Evolutionary conservation across 2,113 vertebrate genomes (phyloP).

Genomic region (Corvus hawaiiensis): DNA sequence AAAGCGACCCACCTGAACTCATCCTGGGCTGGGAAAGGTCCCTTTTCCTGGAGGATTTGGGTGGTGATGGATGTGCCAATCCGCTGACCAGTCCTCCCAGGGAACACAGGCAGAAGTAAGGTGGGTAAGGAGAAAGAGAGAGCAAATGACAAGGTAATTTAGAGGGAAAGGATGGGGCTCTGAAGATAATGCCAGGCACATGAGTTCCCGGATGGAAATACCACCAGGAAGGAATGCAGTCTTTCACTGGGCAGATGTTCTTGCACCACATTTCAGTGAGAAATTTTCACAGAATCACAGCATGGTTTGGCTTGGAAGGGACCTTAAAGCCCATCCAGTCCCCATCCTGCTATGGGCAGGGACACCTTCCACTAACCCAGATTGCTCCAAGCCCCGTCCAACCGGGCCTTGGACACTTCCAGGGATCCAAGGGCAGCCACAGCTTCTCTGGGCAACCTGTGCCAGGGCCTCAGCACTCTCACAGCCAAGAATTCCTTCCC

Average conservation of each 20-base stretch:
- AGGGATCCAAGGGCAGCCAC: background rate
- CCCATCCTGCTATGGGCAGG: background rate
- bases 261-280: background rate
- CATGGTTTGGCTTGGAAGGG: background rate
- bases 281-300: background rate
- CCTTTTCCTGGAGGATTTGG: background rate
- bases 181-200: background rate
- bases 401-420: background rate
- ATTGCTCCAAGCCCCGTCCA: background rate
- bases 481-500: background rate
- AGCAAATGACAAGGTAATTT: background rate
- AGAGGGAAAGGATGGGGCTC: background rate
- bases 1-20: rapidly evolving
- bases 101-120: background rate
- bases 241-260: background rate
- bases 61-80: background rate
- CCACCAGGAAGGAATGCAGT: background rate
- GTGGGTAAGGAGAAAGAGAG: background rate
- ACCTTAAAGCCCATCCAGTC: background rate
- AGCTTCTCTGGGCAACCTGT: background rate
- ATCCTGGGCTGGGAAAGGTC: background rate
- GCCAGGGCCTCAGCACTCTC: background rate
- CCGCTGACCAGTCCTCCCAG: background rate
- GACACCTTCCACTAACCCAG: background rate
- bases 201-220: background rate